phyloP scores from a whole-genome alignment of 2,113 vertebrate species.

The Dunckerocampus dactyliophorus region DNA sequence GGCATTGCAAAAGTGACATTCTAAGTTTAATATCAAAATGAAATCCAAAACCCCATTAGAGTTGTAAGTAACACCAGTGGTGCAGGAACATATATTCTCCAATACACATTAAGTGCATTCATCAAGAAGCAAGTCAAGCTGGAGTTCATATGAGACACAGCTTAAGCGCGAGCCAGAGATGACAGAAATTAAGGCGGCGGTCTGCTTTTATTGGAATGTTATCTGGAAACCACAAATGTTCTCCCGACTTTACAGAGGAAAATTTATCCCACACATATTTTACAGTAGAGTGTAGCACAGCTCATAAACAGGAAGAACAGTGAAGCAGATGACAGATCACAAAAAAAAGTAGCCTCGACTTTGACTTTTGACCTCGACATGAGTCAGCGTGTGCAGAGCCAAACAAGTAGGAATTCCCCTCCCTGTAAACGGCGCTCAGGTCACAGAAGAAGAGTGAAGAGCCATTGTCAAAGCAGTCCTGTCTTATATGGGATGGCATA shows the following conservation, averaged over 20 bases:
- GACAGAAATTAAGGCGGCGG: conserved; percentile 36
- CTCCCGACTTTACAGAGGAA: conserved; percentile 44
- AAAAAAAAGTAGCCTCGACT: not conserved
- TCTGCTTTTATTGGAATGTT: conserved; percentile 59
- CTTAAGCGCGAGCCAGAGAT: conserved; percentile 16
- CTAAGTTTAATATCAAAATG: too few relatives aligned
- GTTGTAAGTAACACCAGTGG: too few relatives aligned
- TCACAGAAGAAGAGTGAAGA: not conserved
- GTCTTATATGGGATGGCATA: not conserved
- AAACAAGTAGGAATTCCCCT: conserved; percentile 28
- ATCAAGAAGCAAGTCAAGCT: not conserved
- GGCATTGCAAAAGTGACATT: too few relatives aligned
- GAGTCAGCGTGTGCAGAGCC: conserved; percentile 10
- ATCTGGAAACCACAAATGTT: conserved; percentile 64
- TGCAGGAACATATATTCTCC: too few relatives aligned
- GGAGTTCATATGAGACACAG: not conserved
- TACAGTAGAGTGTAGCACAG: conserved; percentile 12
- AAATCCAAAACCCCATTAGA: too few relatives aligned
- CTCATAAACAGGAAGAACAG: conserved; percentile 5
- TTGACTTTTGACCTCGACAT: conserved; percentile 9
- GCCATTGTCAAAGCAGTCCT: too few relatives aligned
- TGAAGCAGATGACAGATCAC: not conserved
- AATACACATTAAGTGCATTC: not conserved
- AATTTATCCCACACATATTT: conserved; percentile 50
- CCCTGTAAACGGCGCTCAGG: conserved; percentile 3